phyloP scores from a whole-genome alignment of 1,140 invertebrate genomes.

The Agrilus planipennis region DNA sequence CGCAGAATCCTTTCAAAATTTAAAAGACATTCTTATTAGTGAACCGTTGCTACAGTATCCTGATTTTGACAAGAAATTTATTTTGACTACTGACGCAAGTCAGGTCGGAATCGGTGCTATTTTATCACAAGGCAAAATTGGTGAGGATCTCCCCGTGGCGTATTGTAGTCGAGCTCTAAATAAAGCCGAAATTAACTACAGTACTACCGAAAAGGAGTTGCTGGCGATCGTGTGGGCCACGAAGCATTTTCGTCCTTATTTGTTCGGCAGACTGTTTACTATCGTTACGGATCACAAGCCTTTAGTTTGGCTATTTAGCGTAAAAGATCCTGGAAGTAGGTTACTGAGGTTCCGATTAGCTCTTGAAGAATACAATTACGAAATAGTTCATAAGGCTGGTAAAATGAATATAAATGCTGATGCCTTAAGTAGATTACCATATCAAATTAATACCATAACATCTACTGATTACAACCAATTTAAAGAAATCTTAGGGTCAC shows the following conservation, averaged over 20 bases:
- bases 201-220: background rate
- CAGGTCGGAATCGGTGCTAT: background rate
- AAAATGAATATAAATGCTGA: slow-evolving; percentile 31
- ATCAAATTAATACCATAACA: background rate
- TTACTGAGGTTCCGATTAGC: background rate
- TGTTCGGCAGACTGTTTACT: background rate
- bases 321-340: background rate
- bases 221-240: background rate
- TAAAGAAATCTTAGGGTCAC: background rate
- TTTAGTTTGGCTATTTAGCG: background rate
- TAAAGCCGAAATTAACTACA: background rate
- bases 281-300: slow-evolving; percentile 3
- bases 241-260: background rate
- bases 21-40: slow-evolving; percentile 1
- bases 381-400: slow-evolving; percentile 27
- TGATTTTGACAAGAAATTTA: slow-evolving; percentile 1
- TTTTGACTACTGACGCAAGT: background rate
- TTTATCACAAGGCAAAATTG: background rate
- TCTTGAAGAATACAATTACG: slow-evolving; percentile 17
- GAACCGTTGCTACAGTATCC: slow-evolving; percentile 9
- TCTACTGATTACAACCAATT: background rate
- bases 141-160: background rate
- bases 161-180: background rate
- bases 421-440: slow-evolving; percentile 15
- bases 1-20: background rate